Evolutionary conservation across 1,140 invertebrate genomes (phyloP), one percentile per base, ranked within the genome.

Genomic region (Pemphigus obesinymphae): DNA sequence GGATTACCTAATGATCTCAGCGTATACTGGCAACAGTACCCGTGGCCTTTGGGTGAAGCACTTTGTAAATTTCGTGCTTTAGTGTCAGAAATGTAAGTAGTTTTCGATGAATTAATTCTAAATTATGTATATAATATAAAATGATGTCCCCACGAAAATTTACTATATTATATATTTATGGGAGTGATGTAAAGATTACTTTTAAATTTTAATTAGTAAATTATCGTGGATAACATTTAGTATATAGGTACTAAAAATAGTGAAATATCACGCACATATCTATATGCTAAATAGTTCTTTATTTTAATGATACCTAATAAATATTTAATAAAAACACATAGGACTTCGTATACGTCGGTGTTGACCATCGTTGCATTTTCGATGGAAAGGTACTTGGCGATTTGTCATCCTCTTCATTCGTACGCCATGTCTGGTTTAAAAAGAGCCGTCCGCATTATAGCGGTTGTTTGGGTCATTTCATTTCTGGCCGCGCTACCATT

Each of bases 21-120:
- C 82, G 89, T 94, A 1, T 95, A 95, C 85, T 97, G 95, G 95
- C 94, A 97, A 86, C 95, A 97, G 86, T 98, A 97, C 88, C 96
- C 96, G 0, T 97, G 94, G 93, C 88, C 90, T 50, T 90, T 97
- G 68, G 96, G 96, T 0, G 89, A 92, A 58, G 89, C 89, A 3
- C 92, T 96, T 84, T 97, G 96, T 88, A 95, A 95, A 87, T 88
- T 96, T 63, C 90, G 95, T 66, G 93, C 94, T 0, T 91, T 96
- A 72, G 89, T 96, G 31, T 93, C 93, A 5, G 95, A 96, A 90
- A 92, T 92, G 93, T 94, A 87, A 93, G 92, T 91, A 31, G 17
- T 34, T 34, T 31, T 13, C 29, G 29, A 58, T 58, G 7, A 58
- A 58, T 45, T 45, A n/a, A n/a, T n/a, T n/a, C 23, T 58, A 58